These are phyloP conservation scores for Dermolepida albohirtum DNA, from an alignment of 2,888 invertebrate species.

Conservation along the genomic window DNA sequence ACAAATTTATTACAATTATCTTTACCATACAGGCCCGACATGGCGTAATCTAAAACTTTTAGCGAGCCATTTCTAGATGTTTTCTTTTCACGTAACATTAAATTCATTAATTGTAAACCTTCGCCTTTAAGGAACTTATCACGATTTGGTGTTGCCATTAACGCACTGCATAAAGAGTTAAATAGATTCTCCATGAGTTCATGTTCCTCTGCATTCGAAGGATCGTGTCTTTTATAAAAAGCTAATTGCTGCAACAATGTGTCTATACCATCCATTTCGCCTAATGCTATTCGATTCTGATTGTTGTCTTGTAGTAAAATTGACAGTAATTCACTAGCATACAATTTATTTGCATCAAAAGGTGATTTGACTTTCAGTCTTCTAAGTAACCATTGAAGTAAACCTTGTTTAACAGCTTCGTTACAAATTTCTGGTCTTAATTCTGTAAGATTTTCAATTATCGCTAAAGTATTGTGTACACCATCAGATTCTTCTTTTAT, in stretches of 20 bases:
- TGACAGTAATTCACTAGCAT: slow-evolving; percentile 95
- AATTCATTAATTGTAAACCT: slow-evolving; percentile 98
- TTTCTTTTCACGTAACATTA: slow-evolving; percentile 98
- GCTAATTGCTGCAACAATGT: slow-evolving; percentile 94
- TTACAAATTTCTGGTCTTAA: slow-evolving; percentile 85
- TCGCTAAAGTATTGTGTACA: slow-evolving; percentile 90
- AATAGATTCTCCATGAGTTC: slow-evolving; percentile 99
- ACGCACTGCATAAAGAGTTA: slow-evolving; percentile 92
- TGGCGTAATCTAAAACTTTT: slow-evolving; percentile 97
- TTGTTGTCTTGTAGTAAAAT: slow-evolving; percentile 93
- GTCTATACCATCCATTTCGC: slow-evolving; percentile 97
- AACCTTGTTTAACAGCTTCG: slow-evolving; percentile 90
- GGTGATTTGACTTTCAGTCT: slow-evolving; percentile 88
- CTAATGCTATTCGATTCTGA: slow-evolving; percentile 82
- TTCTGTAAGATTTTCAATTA: slow-evolving; percentile 95
- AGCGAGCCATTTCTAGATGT: slow-evolving; percentile 95
- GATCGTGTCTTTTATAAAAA: slow-evolving; percentile 95
- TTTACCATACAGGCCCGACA: slow-evolving; percentile 91
- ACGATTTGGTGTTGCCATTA: slow-evolving; percentile 89
- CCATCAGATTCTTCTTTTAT: slow-evolving; percentile 96
- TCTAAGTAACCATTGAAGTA: slow-evolving; percentile 92
- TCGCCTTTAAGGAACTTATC: slow-evolving; percentile 95
- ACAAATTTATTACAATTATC: slow-evolving; percentile 99
- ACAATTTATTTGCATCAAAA: slow-evolving; percentile 95
- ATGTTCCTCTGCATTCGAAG: slow-evolving; percentile 89